phyloP scores from a whole-genome alignment of 2,113 vertebrate species.

The Oceanites oceanicus region DNA sequence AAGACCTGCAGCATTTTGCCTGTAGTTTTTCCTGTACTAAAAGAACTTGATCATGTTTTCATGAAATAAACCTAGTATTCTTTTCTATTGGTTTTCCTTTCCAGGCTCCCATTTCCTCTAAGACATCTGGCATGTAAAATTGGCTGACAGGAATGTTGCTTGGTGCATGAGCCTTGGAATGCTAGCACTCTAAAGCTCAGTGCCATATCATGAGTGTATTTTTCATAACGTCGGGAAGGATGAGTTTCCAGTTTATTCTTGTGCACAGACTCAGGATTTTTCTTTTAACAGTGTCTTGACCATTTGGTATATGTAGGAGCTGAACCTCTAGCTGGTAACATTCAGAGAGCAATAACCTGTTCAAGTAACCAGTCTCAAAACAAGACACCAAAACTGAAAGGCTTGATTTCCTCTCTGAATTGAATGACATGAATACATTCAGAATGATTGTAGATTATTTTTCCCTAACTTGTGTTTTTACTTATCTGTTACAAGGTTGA shows the following conservation, averaged over 20 bases:
- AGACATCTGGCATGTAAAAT: slow-evolving; percentile 16
- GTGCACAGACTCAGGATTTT: neutral
- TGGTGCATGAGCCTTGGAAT: slow-evolving; percentile 46
- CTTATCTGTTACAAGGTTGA: neutral
- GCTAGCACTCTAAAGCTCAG: slow-evolving; percentile 31
- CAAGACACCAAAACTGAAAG: neutral
- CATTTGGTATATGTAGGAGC: neutral
- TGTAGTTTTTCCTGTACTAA: neutral
- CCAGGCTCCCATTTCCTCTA: slow-evolving; percentile 20
- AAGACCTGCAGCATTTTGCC: neutral
- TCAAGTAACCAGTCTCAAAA: neutral
- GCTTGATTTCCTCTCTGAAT: neutral
- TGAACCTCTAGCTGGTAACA: neutral
- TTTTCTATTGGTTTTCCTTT: neutral
- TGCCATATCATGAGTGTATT: slow-evolving; percentile 54
- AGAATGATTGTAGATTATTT: neutral
- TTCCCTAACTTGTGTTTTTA: neutral
- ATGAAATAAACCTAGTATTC: neutral
- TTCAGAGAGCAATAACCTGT: neutral
- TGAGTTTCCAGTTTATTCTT: slow-evolving; percentile 70
- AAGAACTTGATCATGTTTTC: slow-evolving; percentile 9
- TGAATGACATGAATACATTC: neutral
- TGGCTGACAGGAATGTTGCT: slow-evolving; percentile 20
- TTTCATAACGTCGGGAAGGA: slow-evolving; percentile 69
- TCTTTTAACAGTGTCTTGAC: neutral